Evolutionary conservation across 2,888 invertebrate genomes (phyloP), one percentile per base, ranked within the genome.

Genomic region (Ophion ellenae): DNA sequence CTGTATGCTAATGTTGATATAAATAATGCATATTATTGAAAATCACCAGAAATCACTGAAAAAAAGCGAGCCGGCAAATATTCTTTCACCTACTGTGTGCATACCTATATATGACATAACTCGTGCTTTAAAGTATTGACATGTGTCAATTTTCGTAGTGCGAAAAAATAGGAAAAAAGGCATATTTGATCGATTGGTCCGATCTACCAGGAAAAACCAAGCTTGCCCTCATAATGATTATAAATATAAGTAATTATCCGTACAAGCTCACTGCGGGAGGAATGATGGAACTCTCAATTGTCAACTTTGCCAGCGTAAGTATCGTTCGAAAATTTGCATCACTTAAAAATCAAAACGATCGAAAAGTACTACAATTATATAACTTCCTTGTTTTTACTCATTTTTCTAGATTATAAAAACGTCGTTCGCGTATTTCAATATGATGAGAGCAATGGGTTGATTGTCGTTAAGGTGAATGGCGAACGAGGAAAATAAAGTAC

Each of bases 381-480:
- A 10, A 20, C 10, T 3, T 11, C 24, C n/a, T 47, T 1, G 28
- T 20, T 81, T 57, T 28, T 2, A 28, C 9, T 76, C 7, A 14
- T 20, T 78, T 36, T 77, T 20, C n/a, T 36, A 90, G 90, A 85
- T 90, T 0, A 32, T 90, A n/a, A 90, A 89, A 84, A 84, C 89
- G 5, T 74, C 90, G 0, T 4, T 90, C 20, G 88, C 87, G 9
- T 90, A 89, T 40, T 76, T 90, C 17, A 90, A 89, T 45, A 63
- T 74, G 74, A 40, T 74, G 40, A 45, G 74, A 61, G 24, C 57
- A 17, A 61, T 45, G 70, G 32, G 61, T 28, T 63, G 45, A 63
- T 32, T 14, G 24, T 45, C 9, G 2, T 36, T 24, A 45, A 17
- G 11, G 9, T 24, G 32, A 24, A 45, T 47, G 40, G 40, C 40